phyloP scores from a whole-genome alignment of 2,888 invertebrate genomes.

The Papilio protenor region DNA sequence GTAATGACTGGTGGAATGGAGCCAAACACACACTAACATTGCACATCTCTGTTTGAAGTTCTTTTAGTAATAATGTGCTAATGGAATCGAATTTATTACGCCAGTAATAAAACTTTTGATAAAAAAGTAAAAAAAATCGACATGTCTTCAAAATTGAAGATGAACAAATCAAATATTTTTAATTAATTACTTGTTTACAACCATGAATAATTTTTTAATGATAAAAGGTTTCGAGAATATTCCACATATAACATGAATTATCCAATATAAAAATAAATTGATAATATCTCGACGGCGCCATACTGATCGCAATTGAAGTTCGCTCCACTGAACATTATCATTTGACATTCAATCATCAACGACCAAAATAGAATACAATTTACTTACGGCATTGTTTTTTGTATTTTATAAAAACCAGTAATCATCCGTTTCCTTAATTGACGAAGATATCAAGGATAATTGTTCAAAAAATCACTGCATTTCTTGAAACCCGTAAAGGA shows the following conservation, averaged over 20 bases:
- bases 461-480: background rate
- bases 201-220: too few species aligned
- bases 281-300: constrained; percentile 8
- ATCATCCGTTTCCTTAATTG: constrained; percentile 15
- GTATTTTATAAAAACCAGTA: background rate
- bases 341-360: constrained; percentile 35
- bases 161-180: too few species aligned
- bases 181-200: too few species aligned
- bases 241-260: background rate
- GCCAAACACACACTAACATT: constrained; percentile 45
- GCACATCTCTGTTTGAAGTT: background rate
- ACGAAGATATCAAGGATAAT: background rate
- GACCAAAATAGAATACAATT: constrained; percentile 23
- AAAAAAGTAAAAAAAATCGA: background rate
- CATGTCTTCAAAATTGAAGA: background rate
- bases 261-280: constrained; percentile 10
- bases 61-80: constrained; percentile 1
- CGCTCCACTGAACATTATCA: constrained; percentile 20
- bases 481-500: background rate
- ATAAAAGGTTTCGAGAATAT: background rate
- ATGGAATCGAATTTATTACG: background rate
- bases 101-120: background rate
- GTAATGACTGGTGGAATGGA: constrained; percentile 47
- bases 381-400: background rate
- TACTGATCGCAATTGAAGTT: constrained; percentile 16